These are phyloP conservation scores for Abrostola triplasia DNA, from an alignment of 2,888 invertebrate genomes.

Conservation along the genomic window DNA sequence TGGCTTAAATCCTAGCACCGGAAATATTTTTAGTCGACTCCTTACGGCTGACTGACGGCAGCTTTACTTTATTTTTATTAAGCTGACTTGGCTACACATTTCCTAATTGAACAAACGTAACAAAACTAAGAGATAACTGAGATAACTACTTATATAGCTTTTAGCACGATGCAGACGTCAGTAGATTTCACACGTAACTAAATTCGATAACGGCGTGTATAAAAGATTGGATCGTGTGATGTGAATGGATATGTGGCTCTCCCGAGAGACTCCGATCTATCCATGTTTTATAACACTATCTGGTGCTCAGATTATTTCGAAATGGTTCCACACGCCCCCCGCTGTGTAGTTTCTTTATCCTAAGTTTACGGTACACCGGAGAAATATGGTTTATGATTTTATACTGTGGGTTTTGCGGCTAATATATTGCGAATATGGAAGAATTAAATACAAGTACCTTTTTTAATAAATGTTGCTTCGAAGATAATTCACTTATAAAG, in stretches of 20 bases:
- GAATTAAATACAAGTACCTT: constrained; percentile 1
- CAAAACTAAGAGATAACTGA: constrained; percentile 14
- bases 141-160: background rate
- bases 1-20: background rate
- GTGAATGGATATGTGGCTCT: constrained; percentile 42
- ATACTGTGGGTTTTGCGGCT: constrained; percentile 23
- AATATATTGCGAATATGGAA: constrained; percentile 14
- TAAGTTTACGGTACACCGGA: constrained; percentile 47
- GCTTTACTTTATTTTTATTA: constrained; percentile 27
- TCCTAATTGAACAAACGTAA: constrained; percentile 24
- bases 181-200: constrained; percentile 39
- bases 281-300: constrained; percentile 55
- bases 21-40: background rate
- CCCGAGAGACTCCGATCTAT: constrained; percentile 32
- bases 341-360: constrained; percentile 47
- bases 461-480: background rate
- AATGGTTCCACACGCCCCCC: constrained; percentile 28
- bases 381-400: constrained; percentile 45
- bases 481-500: too few species aligned
- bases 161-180: constrained; percentile 6
- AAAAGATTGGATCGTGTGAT: constrained; percentile 42
- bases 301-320: constrained; percentile 48
- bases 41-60: constrained; percentile 8
- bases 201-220: constrained; percentile 43
- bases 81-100: constrained; percentile 13